Evolutionary conservation across 2,113 vertebrate genomes (phyloP).

Genomic region (Corydoras maculifer): DNA sequence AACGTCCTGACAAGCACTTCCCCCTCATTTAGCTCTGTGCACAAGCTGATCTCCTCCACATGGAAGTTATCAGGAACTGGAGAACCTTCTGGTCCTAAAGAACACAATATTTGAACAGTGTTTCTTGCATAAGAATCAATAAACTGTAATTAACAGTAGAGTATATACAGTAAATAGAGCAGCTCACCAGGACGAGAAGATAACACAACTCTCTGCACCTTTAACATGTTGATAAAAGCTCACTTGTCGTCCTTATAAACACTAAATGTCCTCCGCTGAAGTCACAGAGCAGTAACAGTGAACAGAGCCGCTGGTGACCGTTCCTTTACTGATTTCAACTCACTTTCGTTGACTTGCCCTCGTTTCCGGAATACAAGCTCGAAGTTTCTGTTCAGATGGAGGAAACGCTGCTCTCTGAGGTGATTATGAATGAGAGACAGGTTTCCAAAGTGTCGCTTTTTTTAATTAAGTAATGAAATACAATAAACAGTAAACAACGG

Average conservation of each 20-base stretch:
- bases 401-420: too few species aligned
- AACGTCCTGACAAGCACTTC: constrained; percentile 77
- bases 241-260: neutral
- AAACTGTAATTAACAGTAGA: neutral
- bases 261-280: neutral
- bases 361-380: neutral
- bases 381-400: too few species aligned
- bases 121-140: neutral
- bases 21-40: constrained; percentile 62
- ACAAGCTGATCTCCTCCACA: constrained; percentile 68
- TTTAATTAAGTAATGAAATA: too few species aligned
- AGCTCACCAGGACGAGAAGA: constrained; percentile 78
- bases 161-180: neutral
- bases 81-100: constrained; percentile 71
- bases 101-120: constrained; percentile 28
- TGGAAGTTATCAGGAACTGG: constrained; percentile 81
- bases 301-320: neutral
- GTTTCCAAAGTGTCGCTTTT: too few species aligned
- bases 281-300: neutral
- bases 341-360: neutral
- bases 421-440: too few species aligned
- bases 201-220: constrained; percentile 73
- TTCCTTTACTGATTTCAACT: neutral
- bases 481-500: too few species aligned
- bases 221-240: constrained; percentile 41